Evolutionary conservation across 2,113 vertebrate genomes (phyloP), one percentile per base, ranked within the genome.

Genomic region (Nycticorax nycticorax): DNA sequence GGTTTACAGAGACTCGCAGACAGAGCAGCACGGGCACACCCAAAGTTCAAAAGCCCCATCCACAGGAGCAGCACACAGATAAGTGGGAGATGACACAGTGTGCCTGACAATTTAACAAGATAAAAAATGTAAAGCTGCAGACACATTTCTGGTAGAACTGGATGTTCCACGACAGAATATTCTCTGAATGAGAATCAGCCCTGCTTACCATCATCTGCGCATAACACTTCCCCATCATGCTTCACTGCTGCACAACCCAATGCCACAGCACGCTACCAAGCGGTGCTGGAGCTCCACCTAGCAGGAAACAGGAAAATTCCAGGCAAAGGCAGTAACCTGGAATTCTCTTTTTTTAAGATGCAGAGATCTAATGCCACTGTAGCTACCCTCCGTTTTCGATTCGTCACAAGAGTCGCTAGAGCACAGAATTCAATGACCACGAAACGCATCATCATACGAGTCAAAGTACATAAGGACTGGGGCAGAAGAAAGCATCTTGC

Each of bases 271-370:
- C 3, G 0, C 32, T 47, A 23, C 87, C 67, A 27, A 78, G 85
- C 47, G 0, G 90, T 94, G 93, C 96, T 97, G 81, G 45, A 96
- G 96, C 97, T 96, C 97, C 97, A 96, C 37, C 97, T 97, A 97
- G 97, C 96, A 96, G 92, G 78, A 60, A 81, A 74, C 10, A 12
- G 24, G 60, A 39, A 27, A 76, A 93, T 28, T 50, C 68, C 87
- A 77, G 77, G 88, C 68, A 72, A 53, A 77, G 1, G 23, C 43
- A 68, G 62, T 3, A 75, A 64, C 43, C 77, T 69, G 73, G 62
- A 87, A 47, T 47, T 39, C 73, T 78, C 28, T 5, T 12, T 47
- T 47, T 33, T 17, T 6, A 18, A 62, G 20, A 18, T 6, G 35
- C 6, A 50, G 10, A 64, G 86, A n/a, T 32, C 52, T 37, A 43